Evolutionary conservation across 1,140 invertebrate genomes (phyloP).

Genomic region (Eumeta japonica): DNA sequence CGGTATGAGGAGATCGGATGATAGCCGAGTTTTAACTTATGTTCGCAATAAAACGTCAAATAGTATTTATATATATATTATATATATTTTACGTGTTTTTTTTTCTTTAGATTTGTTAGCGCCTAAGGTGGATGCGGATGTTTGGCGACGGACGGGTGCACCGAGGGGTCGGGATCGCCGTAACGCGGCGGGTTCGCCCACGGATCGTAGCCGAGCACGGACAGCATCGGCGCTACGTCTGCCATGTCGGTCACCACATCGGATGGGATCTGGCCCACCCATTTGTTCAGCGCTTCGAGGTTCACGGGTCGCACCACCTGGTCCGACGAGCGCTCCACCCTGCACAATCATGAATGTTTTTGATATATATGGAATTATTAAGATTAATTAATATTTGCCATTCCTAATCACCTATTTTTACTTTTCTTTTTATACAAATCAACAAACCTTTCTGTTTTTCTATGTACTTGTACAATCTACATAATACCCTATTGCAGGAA

Average conservation of each 20-base stretch:
- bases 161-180: constrained; percentile 86
- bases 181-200: constrained; percentile 92
- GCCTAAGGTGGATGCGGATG: too few species aligned
- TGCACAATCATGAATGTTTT: constrained; percentile 42
- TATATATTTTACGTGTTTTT: too few species aligned
- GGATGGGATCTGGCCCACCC: constrained; percentile 90
- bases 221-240: constrained; percentile 89
- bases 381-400: background rate
- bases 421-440: too few species aligned
- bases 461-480: background rate
- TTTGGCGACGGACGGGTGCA: too few species aligned
- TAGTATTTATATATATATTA: too few species aligned
- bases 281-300: constrained; percentile 92
- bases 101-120: too few species aligned
- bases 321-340: constrained; percentile 95
- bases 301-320: constrained; percentile 99
- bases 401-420: background rate
- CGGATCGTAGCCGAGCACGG: constrained; percentile 90
- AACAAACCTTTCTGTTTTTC: too few species aligned
- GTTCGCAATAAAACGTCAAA: too few species aligned
- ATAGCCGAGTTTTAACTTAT: too few species aligned
- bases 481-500: background rate
- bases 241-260: constrained; percentile 91
- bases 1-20: too few species aligned
- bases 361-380: background rate